These are phyloP conservation scores for Psilanteris sp. DNA, from an alignment of 1,140 invertebrate genomes.

Conservation along the genomic window DNA sequence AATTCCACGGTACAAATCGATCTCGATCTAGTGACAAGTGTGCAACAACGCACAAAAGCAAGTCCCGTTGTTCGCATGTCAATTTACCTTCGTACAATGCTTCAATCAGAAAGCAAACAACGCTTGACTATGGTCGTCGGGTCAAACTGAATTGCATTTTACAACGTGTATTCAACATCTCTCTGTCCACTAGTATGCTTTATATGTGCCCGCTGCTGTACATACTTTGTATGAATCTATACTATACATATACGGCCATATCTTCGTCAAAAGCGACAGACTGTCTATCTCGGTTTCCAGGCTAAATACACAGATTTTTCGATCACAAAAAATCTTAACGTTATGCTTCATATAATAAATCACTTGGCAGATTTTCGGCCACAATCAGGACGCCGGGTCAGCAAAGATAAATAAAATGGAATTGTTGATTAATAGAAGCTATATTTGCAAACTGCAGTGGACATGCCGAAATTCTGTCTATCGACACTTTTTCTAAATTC, in stretches of 20 bases:
- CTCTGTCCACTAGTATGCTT: constrained; percentile 16
- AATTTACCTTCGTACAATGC: constrained; percentile 75
- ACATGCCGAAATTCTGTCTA: constrained; percentile 10
- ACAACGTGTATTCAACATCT: constrained; percentile 59
- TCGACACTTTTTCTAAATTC: constrained; percentile 16
- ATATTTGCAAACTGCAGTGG: constrained; percentile 41
- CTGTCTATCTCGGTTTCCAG: constrained; percentile 36
- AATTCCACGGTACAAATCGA: constrained; percentile 21
- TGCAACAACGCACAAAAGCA: constrained; percentile 62
- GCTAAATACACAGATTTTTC: constrained; percentile 8
- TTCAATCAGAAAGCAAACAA: constrained; percentile 77
- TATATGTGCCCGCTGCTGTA: constrained; percentile 20
- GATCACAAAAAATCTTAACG: constrained; percentile 28
- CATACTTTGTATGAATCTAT: constrained; percentile 28
- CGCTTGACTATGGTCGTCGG: constrained; percentile 50
- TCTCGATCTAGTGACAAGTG: constrained; percentile 14
- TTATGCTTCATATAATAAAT: constrained; percentile 36
- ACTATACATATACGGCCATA: no score
- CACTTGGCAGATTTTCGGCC: constrained; percentile 19
- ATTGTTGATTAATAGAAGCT: constrained; percentile 45
- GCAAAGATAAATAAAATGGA: constrained; percentile 29
- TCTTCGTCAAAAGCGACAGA: constrained; percentile 47
- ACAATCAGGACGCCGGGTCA: constrained; percentile 2
- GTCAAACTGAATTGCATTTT: constrained; percentile 72
- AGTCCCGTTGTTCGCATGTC: constrained; percentile 69